phyloP scores from a whole-genome alignment of 2,113 vertebrate species.

The mouse (Mus musculus) region GRCm39 chr8:84551001-84551500 shows the following conservation, averaged over 20 bases:
- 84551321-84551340: not conserved
- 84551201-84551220: not conserved
- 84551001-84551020: not conserved
- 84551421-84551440: not conserved
- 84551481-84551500: not conserved
- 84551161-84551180: not conserved
- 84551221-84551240: not conserved
- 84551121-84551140: not conserved
- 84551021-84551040: not conserved
- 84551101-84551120: not conserved
- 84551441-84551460: too few species aligned
- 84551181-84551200: not conserved
- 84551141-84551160: not conserved
- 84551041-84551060: not conserved
- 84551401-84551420: slow-evolving; percentile 56
- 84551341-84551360: not conserved
- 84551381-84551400: slow-evolving; percentile 84
- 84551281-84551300: not conserved
- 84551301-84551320: not conserved
- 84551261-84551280: not conserved
- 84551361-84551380: slow-evolving; percentile 81
- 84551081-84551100: not conserved
- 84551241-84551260: too few species aligned
- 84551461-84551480: not conserved
- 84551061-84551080: not conserved